Conservation (phyloP, 2,888 invertebrate genomes). For the Nephrotoma appendiculata region DNA sequence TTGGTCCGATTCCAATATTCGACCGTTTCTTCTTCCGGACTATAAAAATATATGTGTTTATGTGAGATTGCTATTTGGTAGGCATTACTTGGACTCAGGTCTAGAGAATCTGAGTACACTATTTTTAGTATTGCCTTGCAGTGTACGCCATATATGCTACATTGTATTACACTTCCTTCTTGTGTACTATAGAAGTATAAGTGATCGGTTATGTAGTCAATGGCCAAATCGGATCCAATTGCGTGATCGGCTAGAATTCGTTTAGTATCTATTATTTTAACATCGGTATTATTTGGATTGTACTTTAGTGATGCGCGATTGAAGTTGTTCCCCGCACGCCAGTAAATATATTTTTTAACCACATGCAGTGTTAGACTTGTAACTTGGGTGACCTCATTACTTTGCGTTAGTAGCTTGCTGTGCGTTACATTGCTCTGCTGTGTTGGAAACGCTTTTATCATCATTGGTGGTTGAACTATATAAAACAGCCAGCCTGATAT, state of each 20-base stretch:
- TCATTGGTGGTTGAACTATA: neutral
- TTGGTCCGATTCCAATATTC: neutral
- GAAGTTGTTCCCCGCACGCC: neutral
- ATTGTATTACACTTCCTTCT: neutral
- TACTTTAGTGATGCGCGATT: neutral
- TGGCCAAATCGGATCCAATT: neutral
- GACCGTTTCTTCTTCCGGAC: neutral
- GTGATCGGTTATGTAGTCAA: neutral
- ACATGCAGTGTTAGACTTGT: neutral
- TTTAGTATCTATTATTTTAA: neutral
- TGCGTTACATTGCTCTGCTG: neutral
- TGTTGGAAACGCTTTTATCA: neutral
- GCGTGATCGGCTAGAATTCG: no score
- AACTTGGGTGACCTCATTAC: neutral
- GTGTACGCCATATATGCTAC: neutral
- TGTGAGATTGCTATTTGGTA: neutral
- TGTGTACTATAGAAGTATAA: neutral
- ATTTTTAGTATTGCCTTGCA: neutral
- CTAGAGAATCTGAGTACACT: neutral
- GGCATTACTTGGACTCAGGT: neutral
- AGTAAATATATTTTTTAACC: neutral
- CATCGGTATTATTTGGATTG: neutral
- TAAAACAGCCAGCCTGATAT: neutral
- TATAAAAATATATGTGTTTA: neutral
- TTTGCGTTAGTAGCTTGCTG: neutral